A percentile compares a stretch with the other conserved stretches of the same genome.
Evolutionary conservation across 2,888 invertebrate genomes (phyloP).

Genomic region (Torymus texanus): DNA sequence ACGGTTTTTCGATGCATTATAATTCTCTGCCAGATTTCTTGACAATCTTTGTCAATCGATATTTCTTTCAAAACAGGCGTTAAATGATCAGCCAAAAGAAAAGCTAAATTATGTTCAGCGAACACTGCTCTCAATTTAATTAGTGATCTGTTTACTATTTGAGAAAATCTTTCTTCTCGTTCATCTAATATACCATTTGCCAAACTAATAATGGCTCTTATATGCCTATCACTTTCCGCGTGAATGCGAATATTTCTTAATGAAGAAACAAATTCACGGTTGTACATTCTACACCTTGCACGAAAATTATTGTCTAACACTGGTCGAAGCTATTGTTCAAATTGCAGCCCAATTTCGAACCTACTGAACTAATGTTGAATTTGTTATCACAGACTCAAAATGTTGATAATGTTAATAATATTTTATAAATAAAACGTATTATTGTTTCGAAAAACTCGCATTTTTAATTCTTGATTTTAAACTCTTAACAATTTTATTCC

Average conservation of each 20-base stretch:
- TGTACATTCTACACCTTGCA: constrained; percentile 1
- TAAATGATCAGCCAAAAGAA: neutral
- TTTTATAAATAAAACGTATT: no score
- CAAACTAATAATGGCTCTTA: neutral
- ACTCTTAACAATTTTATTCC: no score
- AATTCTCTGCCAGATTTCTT: neutral
- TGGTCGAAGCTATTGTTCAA: neutral
- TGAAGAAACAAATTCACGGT: neutral
- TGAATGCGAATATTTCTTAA: neutral
- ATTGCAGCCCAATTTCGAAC: neutral
- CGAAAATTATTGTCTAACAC: neutral
- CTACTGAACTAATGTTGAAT: neutral
- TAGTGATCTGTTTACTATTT: neutral
- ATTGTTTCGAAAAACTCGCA: no score
- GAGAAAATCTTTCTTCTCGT: neutral
- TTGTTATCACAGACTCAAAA: no score
- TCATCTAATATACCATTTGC: neutral
- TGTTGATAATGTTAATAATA: constrained; percentile 7
- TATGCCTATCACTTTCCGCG: neutral
- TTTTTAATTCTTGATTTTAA: no score
- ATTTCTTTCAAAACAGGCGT: constrained; percentile 9
- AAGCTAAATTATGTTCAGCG: no score
- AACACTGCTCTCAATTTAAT: no score
- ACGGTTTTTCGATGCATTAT: constrained; percentile 1
- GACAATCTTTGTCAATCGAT: neutral